These are phyloP conservation scores for Spinibarbus caldwelli DNA, from an alignment of 2,797 vertebrate species.

Conservation along the genomic window DNA sequence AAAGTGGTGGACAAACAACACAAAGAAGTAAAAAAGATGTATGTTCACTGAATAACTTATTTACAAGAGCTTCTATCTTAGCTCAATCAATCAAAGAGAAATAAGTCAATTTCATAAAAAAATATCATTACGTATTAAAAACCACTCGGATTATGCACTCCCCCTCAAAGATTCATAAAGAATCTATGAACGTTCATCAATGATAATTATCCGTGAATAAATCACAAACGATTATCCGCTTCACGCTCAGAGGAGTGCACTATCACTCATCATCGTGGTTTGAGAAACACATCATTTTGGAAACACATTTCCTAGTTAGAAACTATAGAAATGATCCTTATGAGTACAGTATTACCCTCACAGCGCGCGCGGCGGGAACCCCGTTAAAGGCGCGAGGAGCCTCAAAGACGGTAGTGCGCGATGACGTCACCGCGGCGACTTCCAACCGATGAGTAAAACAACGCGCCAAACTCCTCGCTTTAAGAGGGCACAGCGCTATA, in stretches of 20 bases:
- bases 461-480: background rate
- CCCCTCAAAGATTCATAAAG: conserved; percentile 43
- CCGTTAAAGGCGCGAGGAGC: rapidly evolving
- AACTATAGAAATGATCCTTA: conserved; percentile 83
- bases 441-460: background rate
- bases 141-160: conserved; percentile 61
- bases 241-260: conserved; percentile 63
- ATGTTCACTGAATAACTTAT: too few species aligned
- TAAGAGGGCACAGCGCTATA: too few species aligned
- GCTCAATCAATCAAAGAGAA: too few species aligned
- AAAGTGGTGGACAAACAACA: too few species aligned
- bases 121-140: too few species aligned
- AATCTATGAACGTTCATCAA: conserved; percentile 69
- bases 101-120: too few species aligned
- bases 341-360: conserved; percentile 76
- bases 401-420: background rate
- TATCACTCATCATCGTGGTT: conserved; percentile 69
- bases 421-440: background rate
- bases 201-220: background rate
- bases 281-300: conserved; percentile 68
- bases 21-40: too few species aligned
- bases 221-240: conserved; percentile 28
- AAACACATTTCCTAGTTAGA: conserved; percentile 70
- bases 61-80: too few species aligned
- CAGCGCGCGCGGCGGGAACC: rapidly evolving